These are phyloP conservation scores for Drosophila lacertosa DNA, from an alignment of 1,140 invertebrate genomes.

Conservation along the genomic window DNA sequence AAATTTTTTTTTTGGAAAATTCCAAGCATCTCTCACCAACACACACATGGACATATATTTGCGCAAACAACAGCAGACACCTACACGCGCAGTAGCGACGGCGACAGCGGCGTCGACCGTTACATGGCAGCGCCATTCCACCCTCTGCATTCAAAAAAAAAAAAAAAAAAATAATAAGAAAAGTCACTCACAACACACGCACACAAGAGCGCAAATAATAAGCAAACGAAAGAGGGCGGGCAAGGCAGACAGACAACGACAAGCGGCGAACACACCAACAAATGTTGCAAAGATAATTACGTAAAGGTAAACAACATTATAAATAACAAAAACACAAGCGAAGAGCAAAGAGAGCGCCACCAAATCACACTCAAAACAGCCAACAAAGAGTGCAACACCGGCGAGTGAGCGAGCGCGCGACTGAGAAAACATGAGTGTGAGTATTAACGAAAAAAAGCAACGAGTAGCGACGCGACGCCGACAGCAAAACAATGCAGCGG, in stretches of 20 bases:
- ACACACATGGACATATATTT: slow-evolving; percentile 14
- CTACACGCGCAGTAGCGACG: slow-evolving; percentile 25
- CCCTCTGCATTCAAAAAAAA: slow-evolving; percentile 23
- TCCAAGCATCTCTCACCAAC: slow-evolving; percentile 64
- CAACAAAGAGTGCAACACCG: slow-evolving; percentile 21
- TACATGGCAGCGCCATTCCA: slow-evolving; percentile 37
- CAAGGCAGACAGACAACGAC: slow-evolving; percentile 30
- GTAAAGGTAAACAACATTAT: slow-evolving; percentile 78
- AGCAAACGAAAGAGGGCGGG: slow-evolving; percentile 16
- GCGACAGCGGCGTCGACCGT: slow-evolving; percentile 10
- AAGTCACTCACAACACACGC: slow-evolving; percentile 6
- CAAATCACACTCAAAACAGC: slow-evolving; percentile 23
- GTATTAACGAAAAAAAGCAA: slow-evolving; percentile 3
- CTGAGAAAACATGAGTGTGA: background rate
- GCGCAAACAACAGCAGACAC: slow-evolving; percentile 13
- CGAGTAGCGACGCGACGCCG: slow-evolving; percentile 32
- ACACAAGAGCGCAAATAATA: slow-evolving; percentile 1
- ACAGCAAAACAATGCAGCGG: slow-evolving; percentile 44
- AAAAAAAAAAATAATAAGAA: background rate
- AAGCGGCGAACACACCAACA: slow-evolving; percentile 34
- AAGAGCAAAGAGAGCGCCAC: slow-evolving; percentile 28
- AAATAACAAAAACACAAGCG: slow-evolving; percentile 61
- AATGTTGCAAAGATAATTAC: slow-evolving; percentile 79
- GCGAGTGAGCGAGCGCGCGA: slow-evolving; percentile 35
- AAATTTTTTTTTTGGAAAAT: slow-evolving; percentile 76